phyloP scores from a whole-genome alignment of 2,888 invertebrate species.

The Uropetala carovei region DNA sequence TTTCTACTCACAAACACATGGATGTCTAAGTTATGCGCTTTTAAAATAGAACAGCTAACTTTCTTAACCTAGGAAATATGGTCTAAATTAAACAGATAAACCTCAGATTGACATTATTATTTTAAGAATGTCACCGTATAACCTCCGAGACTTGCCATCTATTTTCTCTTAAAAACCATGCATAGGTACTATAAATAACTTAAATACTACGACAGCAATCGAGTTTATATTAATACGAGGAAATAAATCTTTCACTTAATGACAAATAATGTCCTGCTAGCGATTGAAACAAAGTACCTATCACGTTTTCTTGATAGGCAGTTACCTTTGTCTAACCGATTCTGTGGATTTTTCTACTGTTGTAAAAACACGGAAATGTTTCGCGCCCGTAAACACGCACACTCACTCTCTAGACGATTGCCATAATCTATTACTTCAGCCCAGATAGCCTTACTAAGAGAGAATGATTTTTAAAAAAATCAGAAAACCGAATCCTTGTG shows the following conservation, averaged over 20 bases:
- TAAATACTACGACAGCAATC: background rate
- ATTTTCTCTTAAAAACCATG: background rate
- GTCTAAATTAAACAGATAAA: background rate
- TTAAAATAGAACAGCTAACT: background rate
- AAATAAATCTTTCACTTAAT: conserved; percentile 9
- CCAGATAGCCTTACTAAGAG: background rate
- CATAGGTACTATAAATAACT: background rate
- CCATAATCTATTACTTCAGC: conserved; percentile 50
- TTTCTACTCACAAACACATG: background rate
- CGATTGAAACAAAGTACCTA: background rate
- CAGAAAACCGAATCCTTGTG: conserved; percentile 15
- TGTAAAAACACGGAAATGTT: conserved; percentile 4
- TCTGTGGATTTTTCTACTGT: conserved; percentile 23
- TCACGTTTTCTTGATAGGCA: background rate
- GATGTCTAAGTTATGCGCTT: background rate
- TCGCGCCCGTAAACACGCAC: background rate
- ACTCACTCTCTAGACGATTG: background rate
- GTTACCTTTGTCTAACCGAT: conserved; percentile 19
- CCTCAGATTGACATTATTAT: conserved; percentile 7
- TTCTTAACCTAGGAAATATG: background rate
- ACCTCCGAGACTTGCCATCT: background rate
- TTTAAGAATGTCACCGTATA: background rate
- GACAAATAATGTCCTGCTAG: background rate
- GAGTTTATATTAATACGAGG: background rate
- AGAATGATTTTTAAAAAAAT: conserved; percentile 47